Evolutionary conservation across 30 jellyfish, hydroid and myxozoan species (phyloP), one percentile per base, ranked within the genome.

Genomic region (Rhopilema esculentum): DNA sequence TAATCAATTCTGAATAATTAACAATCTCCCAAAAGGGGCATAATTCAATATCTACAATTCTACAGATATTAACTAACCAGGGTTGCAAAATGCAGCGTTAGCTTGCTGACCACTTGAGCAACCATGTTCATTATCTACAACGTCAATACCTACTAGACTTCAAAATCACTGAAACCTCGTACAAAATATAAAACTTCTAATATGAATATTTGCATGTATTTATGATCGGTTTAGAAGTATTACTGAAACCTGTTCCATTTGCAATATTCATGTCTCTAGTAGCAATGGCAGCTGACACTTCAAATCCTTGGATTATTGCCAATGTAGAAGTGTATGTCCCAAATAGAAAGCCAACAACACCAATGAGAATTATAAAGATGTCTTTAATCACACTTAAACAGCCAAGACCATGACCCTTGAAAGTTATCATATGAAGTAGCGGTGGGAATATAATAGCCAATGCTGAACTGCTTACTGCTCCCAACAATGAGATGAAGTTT

Each of bases 361-460:
- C 99, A 33, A 96, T 21, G 1, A 32, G 7, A 1, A 96, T 91
- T 24, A 96, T 86, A 74, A 91, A 61, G 31, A 82, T 16, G 84
- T 96, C 91, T 70, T 96, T 96, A 9, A 73, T 49, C 32, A 77
- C 88, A 25, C 91, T 89, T 40, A 80, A 49, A 16, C 66, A 26
- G 24, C 73, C 65, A 57, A 96, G 79, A 31, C 98, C 99, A 50
- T 84, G 87, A 0, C 94, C 94, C 27, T 83, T 83, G 82, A 96
- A 96, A 21, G 99, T 96, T 71, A 91, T 23, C 79, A 88, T 91
- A 66, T 96, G 98, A 51, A 96, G 75, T 24, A 96, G 40, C 4
- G 99, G 97, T 16, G 99, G 99, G 88, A 96, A 96, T 18, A 96
- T 91, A 40, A 96, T 96, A 51, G 99, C 98, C 23, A 96, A 85